Conservation (phyloP, 53 echinoderm and acorn worm species). For the Holothuria leucospilota region DNA sequence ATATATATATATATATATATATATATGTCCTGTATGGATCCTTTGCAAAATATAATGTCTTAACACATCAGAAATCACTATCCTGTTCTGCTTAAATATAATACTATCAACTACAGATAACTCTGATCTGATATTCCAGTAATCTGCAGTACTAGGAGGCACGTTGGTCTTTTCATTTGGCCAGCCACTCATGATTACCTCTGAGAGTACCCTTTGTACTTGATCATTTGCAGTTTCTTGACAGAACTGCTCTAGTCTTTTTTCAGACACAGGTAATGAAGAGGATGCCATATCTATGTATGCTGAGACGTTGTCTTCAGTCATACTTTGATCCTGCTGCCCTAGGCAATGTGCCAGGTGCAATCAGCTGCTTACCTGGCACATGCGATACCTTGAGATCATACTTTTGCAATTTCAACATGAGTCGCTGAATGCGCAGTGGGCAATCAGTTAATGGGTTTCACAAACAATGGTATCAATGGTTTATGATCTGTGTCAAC, state of each 20-base stretch:
- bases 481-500: conserved; percentile 46
- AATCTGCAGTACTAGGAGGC: neutral
- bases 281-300: conserved; percentile 57
- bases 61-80: conserved; percentile 47
- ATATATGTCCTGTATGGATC: conserved; percentile 62
- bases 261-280: conserved; percentile 35
- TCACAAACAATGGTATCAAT: conserved; percentile 49
- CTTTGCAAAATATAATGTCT: conserved; percentile 53
- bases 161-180: conserved; percentile 16
- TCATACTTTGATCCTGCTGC: conserved; percentile 41
- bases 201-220: conserved; percentile 35
- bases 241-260: too few relatives aligned
- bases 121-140: neutral
- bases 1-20: too few relatives aligned
- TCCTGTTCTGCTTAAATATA: conserved; percentile 54
- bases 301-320: conserved; percentile 51
- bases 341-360: conserved; percentile 61
- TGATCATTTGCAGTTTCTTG: conserved; percentile 52
- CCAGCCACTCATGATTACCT: conserved; percentile 52
- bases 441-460: conserved; percentile 62
- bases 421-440: conserved; percentile 41
- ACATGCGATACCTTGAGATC: conserved; percentile 43
- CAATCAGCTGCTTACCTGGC: too few relatives aligned
- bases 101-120: conserved; percentile 41
- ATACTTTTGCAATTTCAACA: conserved; percentile 55